Evolutionary conservation across 2,797 vertebrate genomes (phyloP), one percentile per base, ranked within the genome.

Genomic region (Gymnoscopelus microlampas): DNA sequence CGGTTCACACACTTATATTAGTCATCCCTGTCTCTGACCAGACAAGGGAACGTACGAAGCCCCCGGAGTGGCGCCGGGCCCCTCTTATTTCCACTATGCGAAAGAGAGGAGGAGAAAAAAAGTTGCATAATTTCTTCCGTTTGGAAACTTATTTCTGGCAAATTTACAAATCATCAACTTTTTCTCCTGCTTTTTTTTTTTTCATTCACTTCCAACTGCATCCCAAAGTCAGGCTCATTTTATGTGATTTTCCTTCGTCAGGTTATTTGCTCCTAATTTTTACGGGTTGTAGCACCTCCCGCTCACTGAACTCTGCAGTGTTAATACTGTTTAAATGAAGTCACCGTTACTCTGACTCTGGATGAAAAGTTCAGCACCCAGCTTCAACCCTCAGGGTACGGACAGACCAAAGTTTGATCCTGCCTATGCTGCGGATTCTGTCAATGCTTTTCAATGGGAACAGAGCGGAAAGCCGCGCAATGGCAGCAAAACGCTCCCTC

Each of bases 181-280:
- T 35, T 60, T 51, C 10, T 59, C 26, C 32, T 50, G 29, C 64
- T 49, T 60, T 54, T 55, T 66, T 14, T 68, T 59, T 56, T 73
- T 47, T 58, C 63, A 71, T 80, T 66, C 44, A 76, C 70, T 64
- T 78, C 71, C 55, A 55, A 26, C 23, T 73, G 26, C 56, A 47
- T 72, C 29, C 70, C 69, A 63, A 53, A 72, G 47, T 68, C 79
- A 54, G 67, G 73, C 2, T 24, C 58, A 23, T 79, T 72, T 76
- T 71, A 81, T 77, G 77, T 71, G 75, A 76, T 82, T 86, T 82
- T 85, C 75, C 73, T 71, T 63, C 13, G 4, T 66, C 54, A 63
- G 39, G 75, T 39, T 39, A 23, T 9, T 14, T 85, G 70, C 53
- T 71, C 5, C 68, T 78, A 73, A 87, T 86, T 83, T 44, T 68